Percentiles rank a stretch among this genome's conserved stretches.
These are phyloP conservation scores for Notiomystis cincta DNA, from an alignment of 2,113 vertebrate species.

Conservation along the genomic window DNA sequence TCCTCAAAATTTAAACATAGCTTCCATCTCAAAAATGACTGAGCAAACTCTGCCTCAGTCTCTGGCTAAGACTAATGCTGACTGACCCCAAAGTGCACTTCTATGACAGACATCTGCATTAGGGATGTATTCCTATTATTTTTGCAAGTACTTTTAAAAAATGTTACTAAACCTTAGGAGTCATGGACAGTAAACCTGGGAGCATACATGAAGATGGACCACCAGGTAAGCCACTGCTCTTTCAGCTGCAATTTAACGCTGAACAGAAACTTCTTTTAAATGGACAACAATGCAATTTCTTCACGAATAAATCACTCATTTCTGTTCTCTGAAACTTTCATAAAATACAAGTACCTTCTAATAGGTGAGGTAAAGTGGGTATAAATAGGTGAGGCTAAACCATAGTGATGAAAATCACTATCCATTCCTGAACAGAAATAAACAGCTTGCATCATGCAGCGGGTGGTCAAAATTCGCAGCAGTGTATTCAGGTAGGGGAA, in stretches of 20 bases:
- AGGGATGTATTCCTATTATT: neutral
- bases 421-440: slow-evolving; percentile 99
- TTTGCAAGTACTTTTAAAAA: neutral
- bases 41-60: neutral
- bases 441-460: slow-evolving; percentile 99
- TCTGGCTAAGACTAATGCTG: neutral
- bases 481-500: slow-evolving; percentile 92
- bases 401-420: slow-evolving; percentile 94
- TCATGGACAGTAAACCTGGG: neutral
- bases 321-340: neutral
- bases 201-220: neutral
- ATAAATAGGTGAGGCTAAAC: slow-evolving; percentile 94
- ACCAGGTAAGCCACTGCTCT: neutral
- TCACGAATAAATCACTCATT: neutral
- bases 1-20: neutral
- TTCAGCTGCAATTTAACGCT: neutral
- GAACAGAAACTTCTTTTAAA: neutral
- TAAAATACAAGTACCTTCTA: slow-evolving; percentile 79
- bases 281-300: neutral
- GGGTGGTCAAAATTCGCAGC: slow-evolving; percentile 90
- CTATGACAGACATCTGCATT: neutral
- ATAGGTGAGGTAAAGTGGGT: slow-evolving; percentile 98
- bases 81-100: neutral
- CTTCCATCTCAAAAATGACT: neutral
- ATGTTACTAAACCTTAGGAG: neutral